Base-by-base conservation (phyloP, 2,888 invertebrate species). In the Melanargia galathea region DNA sequence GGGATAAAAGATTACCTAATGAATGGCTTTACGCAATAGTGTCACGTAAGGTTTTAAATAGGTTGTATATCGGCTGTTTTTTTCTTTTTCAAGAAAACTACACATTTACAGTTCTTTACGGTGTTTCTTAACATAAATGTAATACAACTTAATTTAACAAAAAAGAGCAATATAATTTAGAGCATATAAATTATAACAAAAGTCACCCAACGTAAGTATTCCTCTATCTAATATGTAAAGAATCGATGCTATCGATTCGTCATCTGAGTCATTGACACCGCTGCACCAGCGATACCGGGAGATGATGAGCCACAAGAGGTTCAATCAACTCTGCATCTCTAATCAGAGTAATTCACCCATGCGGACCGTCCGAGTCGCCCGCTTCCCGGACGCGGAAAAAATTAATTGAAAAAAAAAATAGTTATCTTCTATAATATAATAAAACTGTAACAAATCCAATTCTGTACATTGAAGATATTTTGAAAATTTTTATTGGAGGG, bases 251-350 rank as follows among this genome's bases (percentile, higher is more conserved):
- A 48, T 70, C 63, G 66, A 87, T 87, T 87, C 86, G 87, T 87
- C 87, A 86, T 86, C 84, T 80, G 83, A 85, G 90, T 90, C 90
- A 89, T 84, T 89, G 90, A 89, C 88, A 88, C 82, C 76, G 76
- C 78, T 88, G 87, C 87, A 88, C 75, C 82, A 77, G 79, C 76
- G 81, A 82, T 84, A 87, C 87, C 82, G 84, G 86, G 86, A 82
- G 80, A 83, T 82, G 82, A 89, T 87, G 83, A 86, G 81, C 79
- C 77, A 75, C 71, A 74, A 73, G 80, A 82, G 65, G 86, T 87
- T 84, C 87, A 88, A 80, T 86, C 82, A 86, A 87, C 86, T 81
- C 81, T 86, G 86, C 88, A 88, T 86, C 83, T 80, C 87, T 84
- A 85, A 84, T 83, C 82, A 81, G 76, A 77, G 71, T 74, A 73